phyloP scores from a whole-genome alignment of 2,888 invertebrate species.

The Stenichneumon culpator region DNA sequence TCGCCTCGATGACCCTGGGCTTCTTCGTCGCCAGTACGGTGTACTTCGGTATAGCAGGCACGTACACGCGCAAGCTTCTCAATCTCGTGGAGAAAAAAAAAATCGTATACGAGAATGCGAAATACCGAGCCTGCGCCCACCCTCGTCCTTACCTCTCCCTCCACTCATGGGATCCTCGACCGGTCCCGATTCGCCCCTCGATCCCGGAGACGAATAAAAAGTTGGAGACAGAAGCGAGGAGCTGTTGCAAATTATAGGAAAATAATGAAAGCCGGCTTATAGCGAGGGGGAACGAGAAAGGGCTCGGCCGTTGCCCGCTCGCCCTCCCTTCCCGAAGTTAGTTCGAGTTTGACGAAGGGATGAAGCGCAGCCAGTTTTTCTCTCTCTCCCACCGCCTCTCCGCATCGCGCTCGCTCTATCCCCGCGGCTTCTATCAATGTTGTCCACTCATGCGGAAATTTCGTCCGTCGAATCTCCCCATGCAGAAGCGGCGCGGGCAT shows the following conservation, averaged over 20 bases:
- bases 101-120: slow-evolving; percentile 10
- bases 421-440: slow-evolving; percentile 84
- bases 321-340: slow-evolving; percentile 78
- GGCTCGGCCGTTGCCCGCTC: slow-evolving; percentile 63
- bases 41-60: slow-evolving; percentile 88
- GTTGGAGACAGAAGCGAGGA: slow-evolving; percentile 70
- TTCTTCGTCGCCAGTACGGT: slow-evolving; percentile 87
- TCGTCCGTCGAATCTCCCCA: slow-evolving; percentile 82
- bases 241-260: slow-evolving; percentile 83
- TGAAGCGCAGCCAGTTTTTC: slow-evolving; percentile 76
- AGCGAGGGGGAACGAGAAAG: slow-evolving; percentile 72
- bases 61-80: slow-evolving; percentile 45
- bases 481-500: slow-evolving; percentile 79
- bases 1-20: slow-evolving; percentile 88
- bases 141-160: slow-evolving; percentile 7
- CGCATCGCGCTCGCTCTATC: slow-evolving; percentile 68
- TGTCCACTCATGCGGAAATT: slow-evolving; percentile 84
- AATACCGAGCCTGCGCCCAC: slow-evolving; percentile 12
- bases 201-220: slow-evolving; percentile 57
- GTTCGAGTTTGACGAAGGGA: slow-evolving; percentile 82
- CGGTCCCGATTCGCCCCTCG: slow-evolving; percentile 25
- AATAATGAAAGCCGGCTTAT: slow-evolving; percentile 84
- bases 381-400: slow-evolving; percentile 64
- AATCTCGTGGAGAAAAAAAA: background rate
- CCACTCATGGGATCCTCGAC: slow-evolving; percentile 12